Evolutionary conservation across 2,888 invertebrate species (phyloP).

Genomic region (Orthosia cruda): DNA sequence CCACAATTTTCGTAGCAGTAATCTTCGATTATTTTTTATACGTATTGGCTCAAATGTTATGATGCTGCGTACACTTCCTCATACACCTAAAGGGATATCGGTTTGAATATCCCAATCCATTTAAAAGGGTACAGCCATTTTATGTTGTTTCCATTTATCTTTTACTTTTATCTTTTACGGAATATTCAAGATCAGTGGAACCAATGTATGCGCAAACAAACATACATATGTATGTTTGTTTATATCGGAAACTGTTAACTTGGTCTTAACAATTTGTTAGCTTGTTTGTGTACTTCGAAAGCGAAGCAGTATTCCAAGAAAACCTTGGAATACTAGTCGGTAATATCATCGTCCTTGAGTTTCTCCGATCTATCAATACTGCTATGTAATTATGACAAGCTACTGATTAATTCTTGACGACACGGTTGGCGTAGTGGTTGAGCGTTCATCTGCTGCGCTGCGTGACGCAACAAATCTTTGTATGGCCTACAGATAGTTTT

Average conservation of each 20-base stretch:
- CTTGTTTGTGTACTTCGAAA: background rate
- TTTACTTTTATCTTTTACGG: constrained; percentile 38
- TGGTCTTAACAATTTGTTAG: background rate
- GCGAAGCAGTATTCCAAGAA: no score
- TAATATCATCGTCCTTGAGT: background rate
- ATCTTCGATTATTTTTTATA: constrained; percentile 24
- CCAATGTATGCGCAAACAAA: constrained; percentile 40
- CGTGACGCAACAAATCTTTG: no score
- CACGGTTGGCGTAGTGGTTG: no score
- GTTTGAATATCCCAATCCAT: constrained; percentile 45
- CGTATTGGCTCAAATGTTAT: constrained; percentile 26
- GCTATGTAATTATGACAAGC: background rate
- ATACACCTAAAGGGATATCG: constrained; percentile 16
- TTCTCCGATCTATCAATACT: background rate
- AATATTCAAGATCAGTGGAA: constrained; percentile 20
- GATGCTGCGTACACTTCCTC: constrained; percentile 3
- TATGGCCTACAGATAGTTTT: no score
- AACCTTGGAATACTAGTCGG: background rate
- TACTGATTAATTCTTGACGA: background rate
- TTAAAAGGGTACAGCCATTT: constrained; percentile 49
- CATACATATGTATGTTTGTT: constrained; percentile 30
- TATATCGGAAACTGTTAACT: constrained; percentile 33
- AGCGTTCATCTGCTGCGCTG: no score
- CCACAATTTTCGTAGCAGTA: background rate
- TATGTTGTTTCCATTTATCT: constrained; percentile 37